Evolutionary conservation across 2,888 invertebrate genomes (phyloP).

Genomic region (Ephialtes manifestator): DNA sequence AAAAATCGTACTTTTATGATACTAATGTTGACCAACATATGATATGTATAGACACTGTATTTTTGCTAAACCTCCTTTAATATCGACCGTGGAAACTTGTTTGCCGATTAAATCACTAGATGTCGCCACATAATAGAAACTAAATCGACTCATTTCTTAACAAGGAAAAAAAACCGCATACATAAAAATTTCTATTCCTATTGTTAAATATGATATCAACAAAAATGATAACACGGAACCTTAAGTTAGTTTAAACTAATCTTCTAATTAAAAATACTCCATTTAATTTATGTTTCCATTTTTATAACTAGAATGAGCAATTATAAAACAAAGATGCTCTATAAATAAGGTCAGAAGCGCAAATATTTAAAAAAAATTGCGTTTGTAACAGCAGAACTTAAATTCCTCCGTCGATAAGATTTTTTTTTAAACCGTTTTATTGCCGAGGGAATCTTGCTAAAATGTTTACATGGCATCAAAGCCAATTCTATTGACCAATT

Average conservation of each 20-base stretch:
- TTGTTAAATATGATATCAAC: background rate
- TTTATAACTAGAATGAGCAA: too few relatives aligned
- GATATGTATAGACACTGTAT: background rate
- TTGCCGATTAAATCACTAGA: background rate
- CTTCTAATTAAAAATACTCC: background rate
- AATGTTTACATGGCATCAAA: slow-evolving; percentile 78
- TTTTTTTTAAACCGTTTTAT: slow-evolving; percentile 58
- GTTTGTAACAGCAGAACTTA: too few relatives aligned
- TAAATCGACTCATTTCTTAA: background rate
- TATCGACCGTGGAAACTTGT: slow-evolving; percentile 16
- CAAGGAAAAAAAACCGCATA: background rate
- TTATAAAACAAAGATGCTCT: too few relatives aligned
- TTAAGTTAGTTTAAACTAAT: background rate
- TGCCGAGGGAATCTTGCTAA: slow-evolving; percentile 69
- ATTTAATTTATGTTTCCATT: background rate
- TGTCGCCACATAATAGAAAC: slow-evolving; percentile 12
- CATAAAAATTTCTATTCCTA: background rate
- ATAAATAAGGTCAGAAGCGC: too few relatives aligned
- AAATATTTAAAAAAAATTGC: too few relatives aligned
- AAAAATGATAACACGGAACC: background rate
- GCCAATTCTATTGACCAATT: too few relatives aligned
- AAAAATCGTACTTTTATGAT: background rate
- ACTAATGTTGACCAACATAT: background rate
- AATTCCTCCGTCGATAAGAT: slow-evolving; percentile 27
- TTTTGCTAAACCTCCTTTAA: background rate